Evolutionary conservation across 2,888 invertebrate species (phyloP).

Genomic region (Sceliomorpha sp.): DNA sequence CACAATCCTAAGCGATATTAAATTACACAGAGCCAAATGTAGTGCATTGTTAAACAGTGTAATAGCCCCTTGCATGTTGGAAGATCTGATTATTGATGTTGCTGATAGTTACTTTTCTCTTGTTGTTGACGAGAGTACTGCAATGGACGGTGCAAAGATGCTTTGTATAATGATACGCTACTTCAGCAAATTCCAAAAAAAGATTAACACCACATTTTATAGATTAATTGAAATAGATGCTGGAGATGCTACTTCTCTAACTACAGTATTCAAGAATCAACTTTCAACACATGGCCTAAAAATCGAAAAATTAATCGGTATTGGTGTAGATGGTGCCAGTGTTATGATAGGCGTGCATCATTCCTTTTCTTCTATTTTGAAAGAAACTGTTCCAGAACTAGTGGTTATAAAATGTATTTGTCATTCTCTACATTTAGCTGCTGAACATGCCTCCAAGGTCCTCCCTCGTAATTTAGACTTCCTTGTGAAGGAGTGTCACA

Average conservation of each 20-base stretch:
- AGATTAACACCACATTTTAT: conserved; percentile 51
- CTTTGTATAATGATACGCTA: conserved; percentile 54
- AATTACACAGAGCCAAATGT: conserved; percentile 40
- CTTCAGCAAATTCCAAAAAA: conserved; percentile 26
- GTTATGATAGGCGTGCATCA: conserved; percentile 58
- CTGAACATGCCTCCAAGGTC: conserved; percentile 46
- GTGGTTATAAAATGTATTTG: conserved; percentile 56
- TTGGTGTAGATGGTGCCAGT: conserved; percentile 62
- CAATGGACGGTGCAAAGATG: conserved; percentile 39
- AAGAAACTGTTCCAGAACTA: conserved; percentile 46
- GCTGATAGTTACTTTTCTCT: conserved; percentile 61
- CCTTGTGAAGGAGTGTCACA: conserved; percentile 53
- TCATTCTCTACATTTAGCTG: conserved; percentile 54
- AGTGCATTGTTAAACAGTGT: conserved; percentile 53
- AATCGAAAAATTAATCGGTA: conserved; percentile 31
- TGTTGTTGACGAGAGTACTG: conserved; percentile 65
- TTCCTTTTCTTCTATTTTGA: conserved; percentile 58
- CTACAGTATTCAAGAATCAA: conserved; percentile 29
- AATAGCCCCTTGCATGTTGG: conserved; percentile 61
- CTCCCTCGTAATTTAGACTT: conserved; percentile 55
- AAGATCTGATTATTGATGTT: conserved; percentile 63
- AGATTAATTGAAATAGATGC: conserved; percentile 40
- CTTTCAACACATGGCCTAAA: conserved; percentile 48
- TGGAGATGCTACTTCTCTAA: conserved; percentile 40
- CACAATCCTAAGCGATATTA: conserved; percentile 57